Base-by-base conservation (phyloP, 2,113 vertebrate genomes). In the Callorhinus ursinus region DNA sequence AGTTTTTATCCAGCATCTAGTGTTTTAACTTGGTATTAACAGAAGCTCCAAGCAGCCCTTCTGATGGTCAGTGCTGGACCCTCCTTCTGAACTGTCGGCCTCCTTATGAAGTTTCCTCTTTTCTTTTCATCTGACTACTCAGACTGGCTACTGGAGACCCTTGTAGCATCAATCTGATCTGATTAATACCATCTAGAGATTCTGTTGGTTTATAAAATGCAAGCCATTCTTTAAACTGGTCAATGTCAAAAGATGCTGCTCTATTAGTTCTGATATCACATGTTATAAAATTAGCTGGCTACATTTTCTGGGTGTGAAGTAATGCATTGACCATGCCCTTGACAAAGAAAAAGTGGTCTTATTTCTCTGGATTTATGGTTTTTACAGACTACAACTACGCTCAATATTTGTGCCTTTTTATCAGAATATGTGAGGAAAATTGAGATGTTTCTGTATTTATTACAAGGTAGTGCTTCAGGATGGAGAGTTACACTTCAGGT, bases 281-380 rank as follows among this genome's bases (percentile, higher is more conserved):
- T 3, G 13, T 42, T 8, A 14, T 79, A 4, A 65, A 94, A 94
- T 74, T 72, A 71, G 15, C 67, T 72, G 92, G 49, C 14, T 95
- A 2, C 85, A 42, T 19, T 98, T 96, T 93, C 84, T 6, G 85
- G 71, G 90, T 97, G n/a, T 95, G 79, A 96, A 55, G 2, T 92
- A 24, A 59, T 80, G 49, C 90, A 69, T 9, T 77, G 33, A 31
- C 69, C 42, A 84, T 93, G 61, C 31, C 28, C 24, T 96, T 97
- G 95, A 97, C 92, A 85, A 84, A 31, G n/a, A 90, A 42, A 19
- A 71, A 98, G 90, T 97, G 80, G 87, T 97, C 90, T 98, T 92
- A 87, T 97, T 98, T 98, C 95, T 94, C 97, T 98, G 91, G 80
- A 96, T 97, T 98, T 98, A 98, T 88, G 91, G 33, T 84, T 95